Evolutionary conservation across 2,888 invertebrate species (phyloP).

Genomic region (Tetrapedia diversipes): DNA sequence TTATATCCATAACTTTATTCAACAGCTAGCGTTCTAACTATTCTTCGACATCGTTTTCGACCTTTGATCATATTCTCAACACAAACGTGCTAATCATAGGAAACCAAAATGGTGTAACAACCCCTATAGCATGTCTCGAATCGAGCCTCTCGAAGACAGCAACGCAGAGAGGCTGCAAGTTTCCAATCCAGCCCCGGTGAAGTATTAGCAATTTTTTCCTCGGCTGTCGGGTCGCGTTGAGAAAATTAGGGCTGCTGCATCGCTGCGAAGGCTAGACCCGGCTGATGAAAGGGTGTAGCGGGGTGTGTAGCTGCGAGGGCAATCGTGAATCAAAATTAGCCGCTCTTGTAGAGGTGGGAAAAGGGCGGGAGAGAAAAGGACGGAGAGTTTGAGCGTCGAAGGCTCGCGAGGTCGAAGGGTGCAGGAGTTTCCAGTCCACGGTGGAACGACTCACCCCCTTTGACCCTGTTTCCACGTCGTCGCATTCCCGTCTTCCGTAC

Average conservation of each 20-base stretch:
- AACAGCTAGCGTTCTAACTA: too few relatives aligned
- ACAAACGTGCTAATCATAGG: too few relatives aligned
- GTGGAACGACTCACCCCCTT: slow-evolving; percentile 33
- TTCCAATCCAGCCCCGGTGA: slow-evolving; percentile 29
- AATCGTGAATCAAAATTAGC: slow-evolving; percentile 65
- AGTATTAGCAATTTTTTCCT: slow-evolving; percentile 35
- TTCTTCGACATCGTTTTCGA: too few relatives aligned
- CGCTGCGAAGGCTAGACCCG: slow-evolving; percentile 18
- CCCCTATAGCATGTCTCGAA: too few relatives aligned
- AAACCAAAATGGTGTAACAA: too few relatives aligned
- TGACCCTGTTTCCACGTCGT: slow-evolving; percentile 63
- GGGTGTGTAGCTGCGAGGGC: slow-evolving; percentile 40
- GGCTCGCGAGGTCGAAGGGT: slow-evolving; percentile 51
- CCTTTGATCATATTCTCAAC: too few relatives aligned
- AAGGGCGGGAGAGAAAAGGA: slow-evolving; percentile 2
- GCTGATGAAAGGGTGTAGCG: slow-evolving; percentile 34
- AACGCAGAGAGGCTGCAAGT: slow-evolving; percentile 4
- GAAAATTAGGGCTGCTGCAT: slow-evolving; percentile 44
- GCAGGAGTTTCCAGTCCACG: slow-evolving; percentile 40
- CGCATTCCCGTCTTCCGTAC: slow-evolving; percentile 56
- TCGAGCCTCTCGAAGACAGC: too few relatives aligned
- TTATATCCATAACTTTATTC: too few relatives aligned
- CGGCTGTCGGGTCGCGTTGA: not conserved
- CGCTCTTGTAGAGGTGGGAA: slow-evolving; percentile 48
- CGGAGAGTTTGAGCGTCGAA: slow-evolving; percentile 17